phyloP scores from a whole-genome alignment of 2,113 vertebrate species.

The Nannobrachium achirus region DNA sequence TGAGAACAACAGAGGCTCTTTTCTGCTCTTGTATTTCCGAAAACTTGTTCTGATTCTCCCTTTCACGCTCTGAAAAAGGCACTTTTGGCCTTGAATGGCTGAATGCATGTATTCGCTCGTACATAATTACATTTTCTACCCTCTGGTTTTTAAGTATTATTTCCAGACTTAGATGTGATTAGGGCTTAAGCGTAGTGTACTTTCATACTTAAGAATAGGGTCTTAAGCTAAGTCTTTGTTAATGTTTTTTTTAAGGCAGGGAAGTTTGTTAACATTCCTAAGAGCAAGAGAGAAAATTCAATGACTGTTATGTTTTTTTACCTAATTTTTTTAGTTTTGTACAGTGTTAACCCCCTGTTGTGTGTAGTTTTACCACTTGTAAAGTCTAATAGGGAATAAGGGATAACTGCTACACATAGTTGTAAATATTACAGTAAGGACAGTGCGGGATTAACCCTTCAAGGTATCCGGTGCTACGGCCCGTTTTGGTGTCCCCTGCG shows the following conservation, averaged over 20 bases:
- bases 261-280: constrained; percentile 53
- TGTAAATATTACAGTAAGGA: no score
- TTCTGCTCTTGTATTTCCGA: constrained; percentile 21
- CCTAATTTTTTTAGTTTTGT: no score
- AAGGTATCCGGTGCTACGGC: no score
- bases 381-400: no score
- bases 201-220: constrained; percentile 37
- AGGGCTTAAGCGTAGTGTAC: constrained; percentile 34
- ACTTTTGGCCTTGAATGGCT: constrained; percentile 3
- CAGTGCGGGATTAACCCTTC: no score
- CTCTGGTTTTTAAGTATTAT: constrained; percentile 34
- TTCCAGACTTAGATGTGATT: constrained; percentile 25
- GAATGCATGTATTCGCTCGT: constrained; percentile 25
- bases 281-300: constrained; percentile 33
- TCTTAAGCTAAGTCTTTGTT: constrained; percentile 52
- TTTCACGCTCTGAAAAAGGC: constrained; percentile 8
- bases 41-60: constrained; percentile 17
- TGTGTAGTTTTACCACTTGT: no score
- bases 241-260: constrained; percentile 32
- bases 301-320: constrained; percentile 18
- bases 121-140: constrained; percentile 33
- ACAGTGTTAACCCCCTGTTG: no score
- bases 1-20: constrained; percentile 36
- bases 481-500: no score
- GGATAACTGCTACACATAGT: no score